Conservation (phyloP, 2,888 invertebrate genomes). For the Aleiodes leptofemur region DNA sequence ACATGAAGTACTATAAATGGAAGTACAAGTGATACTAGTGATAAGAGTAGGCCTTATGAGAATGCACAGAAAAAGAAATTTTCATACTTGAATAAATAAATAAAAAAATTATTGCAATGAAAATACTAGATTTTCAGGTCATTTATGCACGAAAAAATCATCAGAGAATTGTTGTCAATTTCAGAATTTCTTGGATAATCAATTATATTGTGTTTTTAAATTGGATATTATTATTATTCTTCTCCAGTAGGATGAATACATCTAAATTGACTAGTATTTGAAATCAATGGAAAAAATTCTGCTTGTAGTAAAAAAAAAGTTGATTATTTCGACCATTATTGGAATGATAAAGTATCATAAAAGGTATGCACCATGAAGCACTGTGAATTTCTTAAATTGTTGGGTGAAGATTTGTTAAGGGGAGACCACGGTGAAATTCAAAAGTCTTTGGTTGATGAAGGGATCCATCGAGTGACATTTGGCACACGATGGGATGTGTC, state of each 20-base stretch:
- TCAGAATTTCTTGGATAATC: slow-evolving; percentile 11
- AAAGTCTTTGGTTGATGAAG: too few relatives aligned
- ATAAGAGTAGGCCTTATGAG: too few relatives aligned
- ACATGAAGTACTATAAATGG: too few relatives aligned
- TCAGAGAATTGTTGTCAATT: slow-evolving; percentile 15
- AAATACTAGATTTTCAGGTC: slow-evolving; percentile 13
- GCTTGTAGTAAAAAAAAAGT: not conserved
- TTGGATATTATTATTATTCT: not conserved
- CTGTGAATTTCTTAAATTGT: not conserved
- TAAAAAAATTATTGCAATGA: slow-evolving; percentile 1
- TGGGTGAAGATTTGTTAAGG: slow-evolving; percentile 15
- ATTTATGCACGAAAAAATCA: not conserved
- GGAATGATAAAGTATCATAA: not conserved
- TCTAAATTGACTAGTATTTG: slow-evolving; percentile 23
- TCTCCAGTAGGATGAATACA: not conserved
- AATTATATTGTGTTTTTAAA: not conserved
- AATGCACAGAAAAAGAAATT: too few relatives aligned
- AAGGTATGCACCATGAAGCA: not conserved
- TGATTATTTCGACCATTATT: slow-evolving; percentile 4
- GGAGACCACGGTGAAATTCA: too few relatives aligned
- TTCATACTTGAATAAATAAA: too few relatives aligned
- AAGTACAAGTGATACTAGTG: too few relatives aligned
- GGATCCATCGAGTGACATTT: too few relatives aligned
- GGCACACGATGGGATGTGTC: too few relatives aligned
- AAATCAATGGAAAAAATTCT: slow-evolving; percentile 4